These are phyloP conservation scores for Caenorhabditis latens DNA, from an alignment of 1,140 invertebrate genomes.

Conservation along the genomic window DNA sequence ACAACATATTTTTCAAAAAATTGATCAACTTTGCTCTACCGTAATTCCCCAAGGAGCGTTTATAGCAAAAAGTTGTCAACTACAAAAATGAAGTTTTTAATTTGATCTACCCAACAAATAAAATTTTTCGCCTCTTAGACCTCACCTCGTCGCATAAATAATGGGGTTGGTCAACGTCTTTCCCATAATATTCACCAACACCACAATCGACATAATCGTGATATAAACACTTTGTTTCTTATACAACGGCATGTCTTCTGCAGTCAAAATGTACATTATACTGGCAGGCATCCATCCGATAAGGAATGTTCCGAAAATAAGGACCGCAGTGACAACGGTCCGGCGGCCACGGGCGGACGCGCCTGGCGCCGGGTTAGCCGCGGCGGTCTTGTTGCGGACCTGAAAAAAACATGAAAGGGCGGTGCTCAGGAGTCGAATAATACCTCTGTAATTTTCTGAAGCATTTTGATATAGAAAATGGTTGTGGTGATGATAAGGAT, in stretches of 20 bases:
- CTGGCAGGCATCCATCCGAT: constrained; percentile 64
- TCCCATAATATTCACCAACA: constrained; percentile 57
- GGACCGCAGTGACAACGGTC: constrained; percentile 60
- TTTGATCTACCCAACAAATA: not conserved
- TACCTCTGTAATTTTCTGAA: constrained; percentile 54
- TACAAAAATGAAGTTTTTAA: no score
- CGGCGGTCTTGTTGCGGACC: constrained; percentile 58
- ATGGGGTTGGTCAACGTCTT: constrained; percentile 63
- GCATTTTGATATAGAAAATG: constrained; percentile 52
- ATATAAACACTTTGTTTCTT: constrained; percentile 35
- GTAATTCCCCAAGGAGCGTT: no score
- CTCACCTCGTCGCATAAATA: constrained; percentile 64
- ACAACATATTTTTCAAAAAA: no score
- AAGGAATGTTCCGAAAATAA: constrained; percentile 63
- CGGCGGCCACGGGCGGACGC: constrained; percentile 39
- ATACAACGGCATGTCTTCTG: constrained; percentile 59
- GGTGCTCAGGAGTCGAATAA: no score
- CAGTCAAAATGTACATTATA: constrained; percentile 59
- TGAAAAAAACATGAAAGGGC: no score
- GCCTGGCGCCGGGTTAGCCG: not conserved
- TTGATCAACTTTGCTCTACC: no score
- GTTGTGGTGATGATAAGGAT: constrained; percentile 42
- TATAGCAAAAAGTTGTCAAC: not conserved
- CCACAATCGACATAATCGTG: constrained; percentile 51
- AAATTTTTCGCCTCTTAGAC: not conserved